A percentile compares a stretch with the other conserved stretches of the same genome.
These are phyloP conservation scores for Platanista minor DNA, from an alignment of 2,113 vertebrate species.

Conservation along the genomic window DNA sequence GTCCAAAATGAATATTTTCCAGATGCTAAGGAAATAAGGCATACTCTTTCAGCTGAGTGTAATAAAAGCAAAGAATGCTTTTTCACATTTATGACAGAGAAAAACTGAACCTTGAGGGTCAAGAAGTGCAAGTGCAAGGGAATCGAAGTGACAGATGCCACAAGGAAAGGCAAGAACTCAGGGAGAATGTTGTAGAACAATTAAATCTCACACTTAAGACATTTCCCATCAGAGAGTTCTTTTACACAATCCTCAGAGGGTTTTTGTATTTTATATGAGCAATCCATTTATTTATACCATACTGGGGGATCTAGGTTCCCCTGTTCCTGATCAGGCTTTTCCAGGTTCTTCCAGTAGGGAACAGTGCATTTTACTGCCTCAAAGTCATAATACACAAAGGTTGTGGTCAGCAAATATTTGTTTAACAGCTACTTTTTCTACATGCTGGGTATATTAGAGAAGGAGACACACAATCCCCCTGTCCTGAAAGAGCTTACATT, in stretches of 20 bases:
- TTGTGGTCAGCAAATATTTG: background rate
- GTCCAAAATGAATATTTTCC: conserved; percentile 1
- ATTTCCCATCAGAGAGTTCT: background rate
- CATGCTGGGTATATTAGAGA: background rate
- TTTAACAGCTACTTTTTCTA: background rate
- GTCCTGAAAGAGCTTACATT: background rate
- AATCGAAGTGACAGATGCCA: background rate
- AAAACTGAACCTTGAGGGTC: background rate
- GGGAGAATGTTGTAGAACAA: background rate
- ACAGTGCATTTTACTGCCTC: background rate
- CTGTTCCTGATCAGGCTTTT: background rate
- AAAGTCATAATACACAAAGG: background rate
- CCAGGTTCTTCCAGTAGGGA: background rate
- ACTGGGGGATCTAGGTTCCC: background rate
- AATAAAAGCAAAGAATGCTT: background rate
- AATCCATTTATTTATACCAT: background rate
- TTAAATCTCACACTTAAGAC: background rate
- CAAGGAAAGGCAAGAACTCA: background rate
- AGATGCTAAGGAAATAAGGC: background rate
- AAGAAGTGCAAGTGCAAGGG: background rate
- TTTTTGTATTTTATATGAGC: background rate
- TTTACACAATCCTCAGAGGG: background rate
- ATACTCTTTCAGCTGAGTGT: background rate
- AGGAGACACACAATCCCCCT: background rate
- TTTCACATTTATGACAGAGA: background rate